Percentiles rank a stretch among this genome's conserved stretches.
Evolutionary conservation across 2,797 vertebrate genomes (phyloP).

Genomic region (Avahi laniger): DNA sequence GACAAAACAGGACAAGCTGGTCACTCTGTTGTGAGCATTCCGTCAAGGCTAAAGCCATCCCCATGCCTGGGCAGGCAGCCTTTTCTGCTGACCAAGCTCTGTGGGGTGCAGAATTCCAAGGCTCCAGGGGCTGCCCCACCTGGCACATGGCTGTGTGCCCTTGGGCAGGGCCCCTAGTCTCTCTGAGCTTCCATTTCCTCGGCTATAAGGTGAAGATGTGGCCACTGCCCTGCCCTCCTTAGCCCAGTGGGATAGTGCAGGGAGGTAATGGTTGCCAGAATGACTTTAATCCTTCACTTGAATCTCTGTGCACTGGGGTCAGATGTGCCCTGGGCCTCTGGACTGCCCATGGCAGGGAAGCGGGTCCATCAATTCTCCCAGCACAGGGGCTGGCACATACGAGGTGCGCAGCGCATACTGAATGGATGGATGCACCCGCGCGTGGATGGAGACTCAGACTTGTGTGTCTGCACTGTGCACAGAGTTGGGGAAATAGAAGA

Average conservation of each 20-base stretch:
- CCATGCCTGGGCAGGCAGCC: not conserved
- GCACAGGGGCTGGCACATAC: not conserved
- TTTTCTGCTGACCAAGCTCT: not conserved
- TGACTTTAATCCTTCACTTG: not conserved
- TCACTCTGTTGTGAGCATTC: not conserved
- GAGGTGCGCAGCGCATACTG: rapidly evolving
- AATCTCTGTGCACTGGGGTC: not conserved
- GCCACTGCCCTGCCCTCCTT: not conserved
- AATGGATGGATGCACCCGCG: not conserved
- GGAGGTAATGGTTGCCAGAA: not conserved
- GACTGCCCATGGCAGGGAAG: not conserved
- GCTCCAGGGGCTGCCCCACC: not conserved
- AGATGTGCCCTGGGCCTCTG: not conserved
- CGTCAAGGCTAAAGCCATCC: not conserved
- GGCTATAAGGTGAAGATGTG: not conserved
- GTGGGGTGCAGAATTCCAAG: not conserved
- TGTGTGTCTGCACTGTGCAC: not conserved
- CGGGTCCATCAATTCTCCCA: not conserved
- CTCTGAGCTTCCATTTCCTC: not conserved
- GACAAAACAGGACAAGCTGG: not conserved
- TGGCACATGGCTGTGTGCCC: not conserved
- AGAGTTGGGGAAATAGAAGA: not conserved
- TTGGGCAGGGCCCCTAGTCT: not conserved
- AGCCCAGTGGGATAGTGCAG: not conserved
- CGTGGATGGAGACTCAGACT: rapidly evolving